Evolutionary conservation across 2,797 vertebrate genomes (phyloP), one percentile per base, ranked within the genome.

Genomic region (Spinus pinus): DNA sequence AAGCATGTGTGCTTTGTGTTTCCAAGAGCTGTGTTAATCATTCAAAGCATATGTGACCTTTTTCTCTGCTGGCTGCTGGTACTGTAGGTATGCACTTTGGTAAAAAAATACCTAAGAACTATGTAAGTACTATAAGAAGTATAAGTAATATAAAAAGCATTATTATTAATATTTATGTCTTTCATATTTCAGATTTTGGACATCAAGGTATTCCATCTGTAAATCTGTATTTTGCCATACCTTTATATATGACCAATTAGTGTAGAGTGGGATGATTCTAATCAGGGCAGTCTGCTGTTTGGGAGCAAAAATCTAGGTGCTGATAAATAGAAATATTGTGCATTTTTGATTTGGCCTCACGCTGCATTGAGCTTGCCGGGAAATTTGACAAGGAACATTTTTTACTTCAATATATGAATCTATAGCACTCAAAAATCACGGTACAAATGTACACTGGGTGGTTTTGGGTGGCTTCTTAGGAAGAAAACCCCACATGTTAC

Each of bases 11-110:
- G 74, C 73, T 88, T 95, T 88, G 33, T 94, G 4, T 93, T 88
- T 95, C 75, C 78, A 93, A 87, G 70, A 96, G 71, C 62, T 62
- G n/a, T 69, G 65, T 88, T 91, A 58, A 83, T 65, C 41, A 41
- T 88, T 85, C 90, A 88, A 88, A 72, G 58, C 73, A 50, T 81
- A 82, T 62, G 14, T 90, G 73, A n/a, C 50, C 87, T 49, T 94
- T 72, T 72, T 50, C 50, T 60, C 49, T 82, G 44, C 60, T 71
- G 74, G 49, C 77, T 86, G 12, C 65, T 58, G 30, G 56, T 86
- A 50, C 37, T 27, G 46, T 14, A 31, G 51, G 73, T 79, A 72
- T 80, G 71, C 54, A 62, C 47, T 39, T 47, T 18, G 42, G 7
- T 35, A 47, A 90, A 81, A 80, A 94, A 83, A 35, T 73, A 74